Evolutionary conservation across 2,888 invertebrate genomes (phyloP).

Genomic region (Phengaris arion): DNA sequence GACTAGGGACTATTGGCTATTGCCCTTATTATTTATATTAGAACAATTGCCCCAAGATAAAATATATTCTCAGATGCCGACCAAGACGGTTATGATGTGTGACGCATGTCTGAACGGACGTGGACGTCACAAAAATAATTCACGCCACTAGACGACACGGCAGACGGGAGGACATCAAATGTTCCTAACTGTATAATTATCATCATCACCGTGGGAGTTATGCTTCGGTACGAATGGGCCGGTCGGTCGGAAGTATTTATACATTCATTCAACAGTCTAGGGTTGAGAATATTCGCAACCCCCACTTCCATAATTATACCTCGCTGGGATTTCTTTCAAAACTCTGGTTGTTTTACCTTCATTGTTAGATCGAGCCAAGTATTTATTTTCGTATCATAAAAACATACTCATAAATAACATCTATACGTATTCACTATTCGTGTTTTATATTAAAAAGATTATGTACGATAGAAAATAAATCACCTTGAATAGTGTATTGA

Average conservation of each 20-base stretch:
- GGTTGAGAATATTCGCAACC: too few relatives aligned
- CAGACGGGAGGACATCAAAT: neutral
- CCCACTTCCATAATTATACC: too few relatives aligned
- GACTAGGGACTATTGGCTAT: too few relatives aligned
- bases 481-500: neutral
- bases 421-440: neutral
- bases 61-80: too few relatives aligned
- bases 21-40: too few relatives aligned
- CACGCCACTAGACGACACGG: slow-evolving; percentile 7
- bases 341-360: neutral
- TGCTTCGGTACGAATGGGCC: neutral
- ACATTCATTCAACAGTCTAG: too few relatives aligned
- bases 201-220: neutral
- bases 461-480: slow-evolving; percentile 1
- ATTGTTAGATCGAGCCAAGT: slow-evolving; percentile 13
- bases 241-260: too few relatives aligned
- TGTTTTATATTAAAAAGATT: neutral
- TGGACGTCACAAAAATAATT: neutral
- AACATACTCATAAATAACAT: slow-evolving; percentile 8
- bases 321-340: too few relatives aligned
- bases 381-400: slow-evolving; percentile 15
- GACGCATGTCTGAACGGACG: neutral
- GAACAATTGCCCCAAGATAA: too few relatives aligned
- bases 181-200: neutral
- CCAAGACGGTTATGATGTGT: neutral